Evolutionary conservation across 2,888 invertebrate species (phyloP).

Genomic region (Noctua janthina): DNA sequence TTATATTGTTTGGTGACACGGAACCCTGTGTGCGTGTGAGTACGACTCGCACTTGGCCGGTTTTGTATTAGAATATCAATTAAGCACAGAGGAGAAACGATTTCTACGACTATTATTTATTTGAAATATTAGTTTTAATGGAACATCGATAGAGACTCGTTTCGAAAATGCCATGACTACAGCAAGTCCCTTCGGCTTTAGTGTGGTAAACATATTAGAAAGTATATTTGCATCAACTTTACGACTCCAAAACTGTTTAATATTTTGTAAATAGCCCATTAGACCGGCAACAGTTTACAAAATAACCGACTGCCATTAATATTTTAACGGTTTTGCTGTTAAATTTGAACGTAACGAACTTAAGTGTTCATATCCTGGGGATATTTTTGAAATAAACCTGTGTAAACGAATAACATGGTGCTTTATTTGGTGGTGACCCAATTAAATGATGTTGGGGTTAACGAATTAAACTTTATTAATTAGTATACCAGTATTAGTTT

Average conservation of each 20-base stretch:
- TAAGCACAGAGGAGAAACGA: slow-evolving; percentile 2
- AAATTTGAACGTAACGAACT: slow-evolving; percentile 69
- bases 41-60: too few species aligned
- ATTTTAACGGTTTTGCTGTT: slow-evolving; percentile 74
- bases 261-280: slow-evolving; percentile 84
- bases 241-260: slow-evolving; percentile 75
- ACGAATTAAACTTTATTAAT: neutral
- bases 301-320: slow-evolving; percentile 74
- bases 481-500: too few species aligned
- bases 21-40: too few species aligned
- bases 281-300: slow-evolving; percentile 75
- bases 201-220: slow-evolving; percentile 58
- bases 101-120: slow-evolving; percentile 20
- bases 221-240: slow-evolving; percentile 70
- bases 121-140: slow-evolving; percentile 19
- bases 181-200: slow-evolving; percentile 30
- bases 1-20: too few species aligned
- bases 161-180: slow-evolving; percentile 16
- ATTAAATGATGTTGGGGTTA: slow-evolving; percentile 23
- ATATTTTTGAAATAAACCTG: slow-evolving; percentile 65
- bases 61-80: neutral
- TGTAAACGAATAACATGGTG: slow-evolving; percentile 25
- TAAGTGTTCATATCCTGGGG: slow-evolving; percentile 74
- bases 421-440: slow-evolving; percentile 47
- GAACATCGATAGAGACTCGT: slow-evolving; percentile 5